Evolutionary conservation across 2,888 invertebrate genomes (phyloP), one percentile per base, ranked within the genome.

Genomic region (Rotaria socialis): DNA sequence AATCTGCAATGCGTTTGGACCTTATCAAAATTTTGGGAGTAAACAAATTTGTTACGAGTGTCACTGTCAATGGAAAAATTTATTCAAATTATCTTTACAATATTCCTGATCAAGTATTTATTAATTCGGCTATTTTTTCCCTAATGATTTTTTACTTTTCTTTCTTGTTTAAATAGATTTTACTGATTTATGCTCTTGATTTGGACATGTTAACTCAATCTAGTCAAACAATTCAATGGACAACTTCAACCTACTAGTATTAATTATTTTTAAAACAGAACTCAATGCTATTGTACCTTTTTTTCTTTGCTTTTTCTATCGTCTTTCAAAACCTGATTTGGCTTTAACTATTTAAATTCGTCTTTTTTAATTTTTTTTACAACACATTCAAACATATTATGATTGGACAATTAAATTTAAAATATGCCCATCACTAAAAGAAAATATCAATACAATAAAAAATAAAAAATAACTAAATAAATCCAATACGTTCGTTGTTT

Each of bases 51-150:
- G 67, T 67, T 22, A 50, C 22, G 16, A 22, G 16, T 43, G 86
- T 86, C 5, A 52, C 19, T 19, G 35, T 86, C 24, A 84, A 86
- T 86, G 86, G 67, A 50, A 43, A 86, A 67, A 6, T 19, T 27
- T 84, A 86, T 84, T 84, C 84, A 14, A 86, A 84, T 67, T 84
- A 58, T 67, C 67, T 84, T 52, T 86, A 86, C 43, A 84, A 86
- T 84, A 60, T 50, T 55, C 47, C 22, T 10, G 60, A 86, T 67
- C 22, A 55, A 14, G 84, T 86, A 52, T 24, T 50, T 27, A 67
- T 67, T 0, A 56, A 56, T 55, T 47, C 27, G 43, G 24, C 60
- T 35, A n/a, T n/a, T 60, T 27, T n/a, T 19, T n/a, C 2, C 7
- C 14, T 19, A 47, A n/a, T 7, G 11, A 5, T 47, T 16, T 47